Evolutionary conservation across 2,797 vertebrate species (phyloP).

Genomic region (Eleutherodactylus coqui): DNA sequence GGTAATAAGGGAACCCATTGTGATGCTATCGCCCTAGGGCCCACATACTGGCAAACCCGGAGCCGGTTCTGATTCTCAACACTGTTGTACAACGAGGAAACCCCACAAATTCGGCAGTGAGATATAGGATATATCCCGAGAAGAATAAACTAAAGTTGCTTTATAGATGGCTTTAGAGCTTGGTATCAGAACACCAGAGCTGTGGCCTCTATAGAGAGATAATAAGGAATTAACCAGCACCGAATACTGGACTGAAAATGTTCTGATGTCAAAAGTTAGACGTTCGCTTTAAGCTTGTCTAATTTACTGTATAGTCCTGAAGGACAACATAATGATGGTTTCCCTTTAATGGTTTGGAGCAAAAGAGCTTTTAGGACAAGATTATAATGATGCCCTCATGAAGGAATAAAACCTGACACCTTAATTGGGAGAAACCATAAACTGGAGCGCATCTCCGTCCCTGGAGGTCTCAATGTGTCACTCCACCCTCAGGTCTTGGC

Average conservation of each 20-base stretch:
- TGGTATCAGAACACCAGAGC: background rate
- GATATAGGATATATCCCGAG: too few relatives aligned
- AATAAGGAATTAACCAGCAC: background rate
- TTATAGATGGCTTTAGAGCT: background rate
- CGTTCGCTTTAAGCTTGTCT: background rate
- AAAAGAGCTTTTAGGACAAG: conserved; percentile 13
- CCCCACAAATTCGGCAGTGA: too few relatives aligned
- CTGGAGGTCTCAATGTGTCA: background rate
- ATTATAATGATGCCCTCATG: conserved; percentile 19
- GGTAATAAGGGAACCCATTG: too few relatives aligned
- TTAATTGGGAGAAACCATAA: conserved; percentile 22
- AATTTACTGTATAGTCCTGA: background rate
- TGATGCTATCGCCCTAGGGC: too few relatives aligned
- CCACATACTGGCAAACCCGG: too few relatives aligned
- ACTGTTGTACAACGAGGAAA: too few relatives aligned
- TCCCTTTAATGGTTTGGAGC: conserved; percentile 8
- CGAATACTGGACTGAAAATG: background rate
- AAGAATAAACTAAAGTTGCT: too few relatives aligned
- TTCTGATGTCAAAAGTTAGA: background rate
- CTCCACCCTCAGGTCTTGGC: background rate
- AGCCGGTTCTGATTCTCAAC: too few relatives aligned
- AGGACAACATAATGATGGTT: background rate
- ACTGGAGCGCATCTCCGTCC: background rate
- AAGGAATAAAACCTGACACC: conserved; percentile 13
- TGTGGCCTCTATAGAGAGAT: background rate